Conservation (phyloP, 2,113 vertebrate genomes). For the Leiothrix lutea region DNA sequence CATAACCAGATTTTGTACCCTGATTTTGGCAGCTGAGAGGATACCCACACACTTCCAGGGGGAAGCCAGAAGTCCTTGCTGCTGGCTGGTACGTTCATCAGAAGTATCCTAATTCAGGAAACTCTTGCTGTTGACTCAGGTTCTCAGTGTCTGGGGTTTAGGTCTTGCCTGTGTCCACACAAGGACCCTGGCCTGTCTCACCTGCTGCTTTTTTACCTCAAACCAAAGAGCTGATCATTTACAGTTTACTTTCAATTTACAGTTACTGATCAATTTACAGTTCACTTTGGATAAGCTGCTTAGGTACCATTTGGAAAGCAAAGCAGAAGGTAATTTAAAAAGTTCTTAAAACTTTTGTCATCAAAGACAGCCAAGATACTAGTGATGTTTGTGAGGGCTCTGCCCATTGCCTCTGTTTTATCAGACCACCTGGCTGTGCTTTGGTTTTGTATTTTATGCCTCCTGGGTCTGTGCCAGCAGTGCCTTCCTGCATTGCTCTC, state of each 20-base stretch:
- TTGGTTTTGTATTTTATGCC: background rate
- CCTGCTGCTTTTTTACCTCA: background rate
- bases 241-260: too few relatives aligned
- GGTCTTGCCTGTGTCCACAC: background rate
- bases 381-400: background rate
- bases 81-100: fast-evolving
- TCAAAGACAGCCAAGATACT: background rate
- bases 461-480: background rate
- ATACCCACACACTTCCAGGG: background rate
- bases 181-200: background rate
- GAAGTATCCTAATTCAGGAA: background rate
- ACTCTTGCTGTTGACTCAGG: background rate
- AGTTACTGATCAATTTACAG: background rate
- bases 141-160: background rate
- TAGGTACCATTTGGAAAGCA: background rate
- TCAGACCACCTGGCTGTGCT: background rate
- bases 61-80: background rate
- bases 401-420: background rate
- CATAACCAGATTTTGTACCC: background rate
- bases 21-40: background rate
- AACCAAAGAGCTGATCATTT: background rate
- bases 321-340: background rate
- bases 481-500: background rate
- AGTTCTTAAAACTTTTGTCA: background rate
- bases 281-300: background rate